phyloP scores from a whole-genome alignment of 2,888 invertebrate species.

The Drosophila birchii region DNA sequence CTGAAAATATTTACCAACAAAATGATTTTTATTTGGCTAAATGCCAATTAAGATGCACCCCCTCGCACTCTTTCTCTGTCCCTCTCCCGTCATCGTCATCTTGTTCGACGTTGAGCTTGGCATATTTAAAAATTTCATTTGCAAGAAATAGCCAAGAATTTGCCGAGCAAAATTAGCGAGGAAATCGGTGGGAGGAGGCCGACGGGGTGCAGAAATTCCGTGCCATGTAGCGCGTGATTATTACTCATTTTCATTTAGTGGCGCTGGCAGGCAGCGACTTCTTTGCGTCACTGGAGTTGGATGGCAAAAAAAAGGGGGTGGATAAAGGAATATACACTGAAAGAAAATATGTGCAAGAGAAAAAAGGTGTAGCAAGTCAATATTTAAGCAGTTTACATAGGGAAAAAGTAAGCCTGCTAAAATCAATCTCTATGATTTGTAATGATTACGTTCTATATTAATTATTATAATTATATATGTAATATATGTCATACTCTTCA shows the following conservation, averaged over 20 bases:
- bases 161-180: conserved; percentile 3
- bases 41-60: conserved; percentile 47
- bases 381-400: neutral
- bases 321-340: neutral
- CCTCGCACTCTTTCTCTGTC: neutral
- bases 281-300: conserved; percentile 42
- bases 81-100: neutral
- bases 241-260: conserved; percentile 56
- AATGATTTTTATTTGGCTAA: conserved; percentile 42
- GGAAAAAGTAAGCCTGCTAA: neutral
- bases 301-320: neutral
- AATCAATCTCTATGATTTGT: neutral
- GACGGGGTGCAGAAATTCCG: conserved; percentile 4
- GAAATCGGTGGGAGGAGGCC: neutral
- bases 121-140: conserved; percentile 47
- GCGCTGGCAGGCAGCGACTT: conserved; percentile 28
- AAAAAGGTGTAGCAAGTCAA: neutral
- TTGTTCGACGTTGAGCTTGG: conserved; percentile 23
- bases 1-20: conserved; percentile 37
- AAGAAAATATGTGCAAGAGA: neutral
- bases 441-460: neutral
- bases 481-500: neutral
- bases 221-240: conserved; percentile 49
- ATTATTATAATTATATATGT: neutral
- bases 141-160: conserved; percentile 25